Evolutionary conservation across 92 coral and sea anemone genomes (phyloP).

Genomic region (Zoanthus solanderi): DNA sequence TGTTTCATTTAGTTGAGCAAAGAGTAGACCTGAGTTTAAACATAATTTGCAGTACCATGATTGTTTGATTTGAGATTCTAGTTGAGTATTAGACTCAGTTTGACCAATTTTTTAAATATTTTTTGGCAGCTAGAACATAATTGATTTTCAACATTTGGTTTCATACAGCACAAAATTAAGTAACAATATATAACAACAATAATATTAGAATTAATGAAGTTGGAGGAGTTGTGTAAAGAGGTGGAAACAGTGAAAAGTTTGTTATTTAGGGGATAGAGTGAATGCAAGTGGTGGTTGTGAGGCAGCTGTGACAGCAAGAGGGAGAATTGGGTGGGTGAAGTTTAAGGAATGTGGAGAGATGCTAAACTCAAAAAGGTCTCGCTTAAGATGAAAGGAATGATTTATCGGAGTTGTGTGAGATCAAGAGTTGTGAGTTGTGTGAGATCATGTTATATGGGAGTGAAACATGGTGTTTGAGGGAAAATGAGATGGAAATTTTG

Average conservation of each 20-base stretch:
- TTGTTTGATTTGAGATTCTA: constrained; percentile 3
- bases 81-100: constrained; percentile 3
- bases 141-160: neutral
- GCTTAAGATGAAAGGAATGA: no score
- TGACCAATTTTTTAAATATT: neutral
- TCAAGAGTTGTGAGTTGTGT: neutral
- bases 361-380: no score
- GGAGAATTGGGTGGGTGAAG: no score
- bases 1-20: constrained; percentile 10
- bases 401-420: neutral
- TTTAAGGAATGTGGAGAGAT: no score
- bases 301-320: no score
- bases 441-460: no score
- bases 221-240: neutral
- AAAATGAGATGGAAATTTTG: no score
- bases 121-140: constrained; percentile 27
- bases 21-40: neutral
- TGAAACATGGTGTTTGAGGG: no score
- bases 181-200: neutral
- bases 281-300: no score
- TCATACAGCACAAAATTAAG: no score
- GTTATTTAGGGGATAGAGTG: no score
- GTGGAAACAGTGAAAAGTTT: no score
- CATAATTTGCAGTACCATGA: constrained; percentile 14
- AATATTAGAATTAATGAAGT: constrained; percentile 9